Percentiles rank a stretch among this genome's conserved stretches.
These are phyloP conservation scores for Martes martes DNA, from an alignment of 2,113 vertebrate genomes.

Conservation along the genomic window DNA sequence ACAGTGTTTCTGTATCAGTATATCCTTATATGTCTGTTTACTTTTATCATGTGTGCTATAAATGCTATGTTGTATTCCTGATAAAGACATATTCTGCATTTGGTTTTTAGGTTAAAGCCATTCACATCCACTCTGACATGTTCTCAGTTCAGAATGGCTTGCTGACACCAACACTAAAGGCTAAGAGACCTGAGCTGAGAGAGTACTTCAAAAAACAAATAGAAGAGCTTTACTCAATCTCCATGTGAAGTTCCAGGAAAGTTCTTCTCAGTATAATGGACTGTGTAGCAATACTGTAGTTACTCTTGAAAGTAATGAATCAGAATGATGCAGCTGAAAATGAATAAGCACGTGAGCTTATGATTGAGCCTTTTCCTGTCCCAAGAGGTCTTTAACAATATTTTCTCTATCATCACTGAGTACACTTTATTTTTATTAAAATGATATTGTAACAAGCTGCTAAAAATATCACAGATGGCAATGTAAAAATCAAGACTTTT, in stretches of 20 bases:
- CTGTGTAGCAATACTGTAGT: conserved; percentile 82
- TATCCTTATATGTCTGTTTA: background rate
- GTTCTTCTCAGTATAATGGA: conserved; percentile 73
- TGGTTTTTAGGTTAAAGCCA: conserved; percentile 92
- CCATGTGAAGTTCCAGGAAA: conserved; percentile 86
- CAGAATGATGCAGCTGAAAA: conserved; percentile 71
- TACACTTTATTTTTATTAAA: conserved; percentile 76
- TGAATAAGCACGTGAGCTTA: conserved; percentile 75
- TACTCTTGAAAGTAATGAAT: conserved; percentile 73
- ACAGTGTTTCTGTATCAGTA: background rate
- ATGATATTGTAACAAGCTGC: conserved; percentile 70
- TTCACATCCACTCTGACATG: conserved; percentile 94
- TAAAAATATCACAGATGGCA: conserved; percentile 73
- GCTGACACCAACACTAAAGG: conserved; percentile 97
- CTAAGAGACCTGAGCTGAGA: conserved; percentile 95
- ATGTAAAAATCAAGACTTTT: conserved; percentile 75
- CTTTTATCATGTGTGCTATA: conserved; percentile 12
- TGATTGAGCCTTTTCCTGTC: conserved; percentile 76
- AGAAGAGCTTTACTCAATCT: conserved; percentile 92
- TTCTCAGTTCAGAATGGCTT: conserved; percentile 96
- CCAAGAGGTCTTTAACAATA: conserved; percentile 76
- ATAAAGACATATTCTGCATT: conserved; percentile 67
- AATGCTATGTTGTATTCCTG: background rate
- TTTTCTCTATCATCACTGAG: conserved; percentile 77
- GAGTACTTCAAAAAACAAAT: conserved; percentile 96